Conservation (phyloP, 2,888 invertebrate genomes). For the Timema cristinae region DNA sequence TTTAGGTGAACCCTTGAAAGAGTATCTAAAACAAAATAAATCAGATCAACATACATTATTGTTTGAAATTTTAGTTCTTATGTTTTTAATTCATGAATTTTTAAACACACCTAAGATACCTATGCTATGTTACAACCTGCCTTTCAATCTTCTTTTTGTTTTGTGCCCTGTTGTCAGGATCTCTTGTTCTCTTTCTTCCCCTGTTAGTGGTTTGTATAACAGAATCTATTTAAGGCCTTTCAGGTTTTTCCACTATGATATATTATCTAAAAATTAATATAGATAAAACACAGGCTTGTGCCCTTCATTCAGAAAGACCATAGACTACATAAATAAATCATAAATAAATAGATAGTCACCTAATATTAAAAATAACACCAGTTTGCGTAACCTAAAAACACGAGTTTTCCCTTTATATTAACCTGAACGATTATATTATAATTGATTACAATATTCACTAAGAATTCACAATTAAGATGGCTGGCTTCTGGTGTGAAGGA, state of each 20-base stretch:
- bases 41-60: neutral
- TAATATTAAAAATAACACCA: neutral
- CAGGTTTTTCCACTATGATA: constrained; percentile 3
- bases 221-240: neutral
- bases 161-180: constrained; percentile 4
- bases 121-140: too few relatives aligned
- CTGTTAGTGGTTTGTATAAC: neutral
- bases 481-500: neutral
- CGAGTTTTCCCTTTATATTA: neutral
- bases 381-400: neutral
- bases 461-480: neutral
- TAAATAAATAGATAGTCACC: too few relatives aligned
- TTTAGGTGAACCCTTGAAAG: constrained; percentile 1
- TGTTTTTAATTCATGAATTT: too few relatives aligned
- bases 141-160: neutral
- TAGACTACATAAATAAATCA: too few relatives aligned
- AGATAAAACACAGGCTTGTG: too few relatives aligned
- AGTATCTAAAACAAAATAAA: constrained; percentile 2
- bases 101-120: too few relatives aligned
- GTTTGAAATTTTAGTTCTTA: neutral
- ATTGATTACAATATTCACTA: too few relatives aligned
- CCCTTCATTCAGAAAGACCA: too few relatives aligned
- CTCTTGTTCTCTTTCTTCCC: constrained; percentile 8
- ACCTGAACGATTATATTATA: too few relatives aligned
- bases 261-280: neutral